Evolutionary conservation across 2,113 vertebrate species (phyloP).

Genomic region (Neodon shergylaensis): DNA sequence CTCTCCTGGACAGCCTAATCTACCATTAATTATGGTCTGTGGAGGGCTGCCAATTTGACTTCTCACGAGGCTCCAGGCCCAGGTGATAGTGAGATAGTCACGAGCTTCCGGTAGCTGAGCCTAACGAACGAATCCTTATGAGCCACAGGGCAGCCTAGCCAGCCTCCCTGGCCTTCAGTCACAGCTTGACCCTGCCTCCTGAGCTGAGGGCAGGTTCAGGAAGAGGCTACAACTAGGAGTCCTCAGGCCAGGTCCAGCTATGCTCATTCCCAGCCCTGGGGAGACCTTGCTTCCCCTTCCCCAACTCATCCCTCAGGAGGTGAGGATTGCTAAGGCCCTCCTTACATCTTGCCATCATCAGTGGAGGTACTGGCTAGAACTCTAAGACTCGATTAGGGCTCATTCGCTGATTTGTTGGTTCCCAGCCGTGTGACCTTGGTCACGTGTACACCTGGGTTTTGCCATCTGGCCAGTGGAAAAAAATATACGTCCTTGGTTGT

Average conservation of each 20-base stretch:
- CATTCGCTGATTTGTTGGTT: background rate
- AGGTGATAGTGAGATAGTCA: background rate
- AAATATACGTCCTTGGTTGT: background rate
- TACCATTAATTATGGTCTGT: background rate
- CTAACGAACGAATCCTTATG: background rate
- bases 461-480: background rate
- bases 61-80: background rate
- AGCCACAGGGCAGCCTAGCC: background rate
- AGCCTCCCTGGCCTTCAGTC: background rate
- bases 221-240: background rate
- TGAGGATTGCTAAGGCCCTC: background rate
- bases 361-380: background rate
- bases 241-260: background rate
- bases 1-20: background rate
- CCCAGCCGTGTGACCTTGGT: background rate
- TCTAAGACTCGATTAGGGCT: background rate
- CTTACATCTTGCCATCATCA: background rate
- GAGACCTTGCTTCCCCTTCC: background rate
- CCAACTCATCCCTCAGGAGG: background rate
- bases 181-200: rapidly evolving
- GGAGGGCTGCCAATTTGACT: background rate
- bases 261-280: background rate
- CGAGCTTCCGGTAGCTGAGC: no score
- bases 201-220: background rate
- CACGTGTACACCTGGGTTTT: background rate